phyloP scores from a whole-genome alignment of 2,113 vertebrate genomes.

The Anhinga anhinga region DNA sequence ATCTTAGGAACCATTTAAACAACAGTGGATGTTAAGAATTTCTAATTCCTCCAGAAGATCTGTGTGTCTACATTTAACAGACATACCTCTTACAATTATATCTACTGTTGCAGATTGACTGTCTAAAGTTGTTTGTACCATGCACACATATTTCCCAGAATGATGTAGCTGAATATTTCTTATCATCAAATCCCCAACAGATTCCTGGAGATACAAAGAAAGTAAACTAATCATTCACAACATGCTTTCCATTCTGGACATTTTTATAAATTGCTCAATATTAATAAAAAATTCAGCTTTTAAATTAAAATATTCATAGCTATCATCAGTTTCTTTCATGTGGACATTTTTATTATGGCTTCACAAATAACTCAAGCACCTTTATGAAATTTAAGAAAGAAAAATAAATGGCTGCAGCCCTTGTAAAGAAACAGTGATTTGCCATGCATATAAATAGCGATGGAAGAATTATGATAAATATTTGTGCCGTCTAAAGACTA shows the following conservation, averaged over 20 bases:
- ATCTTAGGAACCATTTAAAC: not conserved
- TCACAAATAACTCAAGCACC: constrained; percentile 42
- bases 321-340: constrained; percentile 43
- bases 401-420: constrained; percentile 42
- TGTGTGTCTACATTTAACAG: not conserved
- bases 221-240: constrained; percentile 26
- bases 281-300: constrained; percentile 40
- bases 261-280: constrained; percentile 53
- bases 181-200: constrained; percentile 89
- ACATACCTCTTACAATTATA: constrained; percentile 86
- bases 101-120: constrained; percentile 82
- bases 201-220: constrained; percentile 74
- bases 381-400: constrained; percentile 46
- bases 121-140: constrained; percentile 85
- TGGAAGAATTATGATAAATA: not conserved
- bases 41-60: not conserved
- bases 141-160: constrained; percentile 87
- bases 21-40: not conserved
- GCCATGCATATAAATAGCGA: not conserved
- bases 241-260: not conserved
- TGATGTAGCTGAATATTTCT: constrained; percentile 88
- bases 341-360: constrained; percentile 54
- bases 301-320: constrained; percentile 57
- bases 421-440: constrained; percentile 27
- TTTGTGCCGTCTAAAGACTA: not conserved